Conservation (phyloP, 2,888 invertebrate species). For the Tipula helvola region DNA sequence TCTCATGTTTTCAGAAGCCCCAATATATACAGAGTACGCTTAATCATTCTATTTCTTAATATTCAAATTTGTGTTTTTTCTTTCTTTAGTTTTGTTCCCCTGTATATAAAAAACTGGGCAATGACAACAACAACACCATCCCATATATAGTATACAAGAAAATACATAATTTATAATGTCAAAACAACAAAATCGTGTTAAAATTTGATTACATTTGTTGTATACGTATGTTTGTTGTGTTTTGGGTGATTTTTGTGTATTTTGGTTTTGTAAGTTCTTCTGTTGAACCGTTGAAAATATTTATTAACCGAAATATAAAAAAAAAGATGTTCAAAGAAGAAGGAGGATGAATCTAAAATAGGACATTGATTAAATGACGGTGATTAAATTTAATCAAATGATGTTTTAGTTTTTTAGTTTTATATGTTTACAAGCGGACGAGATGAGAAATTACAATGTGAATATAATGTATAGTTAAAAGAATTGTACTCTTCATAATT, state of each 20-base stretch:
- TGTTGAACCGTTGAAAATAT: background rate
- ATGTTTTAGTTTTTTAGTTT: background rate
- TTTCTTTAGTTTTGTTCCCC: background rate
- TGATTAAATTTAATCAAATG: conserved; percentile 5
- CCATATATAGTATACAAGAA: background rate
- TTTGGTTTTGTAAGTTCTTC: background rate
- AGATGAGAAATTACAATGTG: background rate
- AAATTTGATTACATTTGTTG: background rate
- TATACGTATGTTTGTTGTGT: background rate
- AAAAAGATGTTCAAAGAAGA: background rate
- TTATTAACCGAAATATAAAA: background rate
- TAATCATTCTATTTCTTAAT: background rate
- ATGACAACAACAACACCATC: background rate
- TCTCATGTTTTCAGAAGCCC: background rate
- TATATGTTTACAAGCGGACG: background rate
- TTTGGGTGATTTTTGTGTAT: background rate
- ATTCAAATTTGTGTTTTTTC: background rate
- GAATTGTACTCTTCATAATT: background rate
- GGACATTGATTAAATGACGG: conserved; percentile 9
- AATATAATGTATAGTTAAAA: background rate
- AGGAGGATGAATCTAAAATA: background rate
- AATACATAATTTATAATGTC: background rate
- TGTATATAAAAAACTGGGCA: background rate
- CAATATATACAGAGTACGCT: background rate
- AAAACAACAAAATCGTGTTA: background rate